Evolutionary conservation across 2,888 invertebrate genomes (phyloP), one percentile per base, ranked within the genome.

Genomic region (Caenorhabditis sp.): DNA sequence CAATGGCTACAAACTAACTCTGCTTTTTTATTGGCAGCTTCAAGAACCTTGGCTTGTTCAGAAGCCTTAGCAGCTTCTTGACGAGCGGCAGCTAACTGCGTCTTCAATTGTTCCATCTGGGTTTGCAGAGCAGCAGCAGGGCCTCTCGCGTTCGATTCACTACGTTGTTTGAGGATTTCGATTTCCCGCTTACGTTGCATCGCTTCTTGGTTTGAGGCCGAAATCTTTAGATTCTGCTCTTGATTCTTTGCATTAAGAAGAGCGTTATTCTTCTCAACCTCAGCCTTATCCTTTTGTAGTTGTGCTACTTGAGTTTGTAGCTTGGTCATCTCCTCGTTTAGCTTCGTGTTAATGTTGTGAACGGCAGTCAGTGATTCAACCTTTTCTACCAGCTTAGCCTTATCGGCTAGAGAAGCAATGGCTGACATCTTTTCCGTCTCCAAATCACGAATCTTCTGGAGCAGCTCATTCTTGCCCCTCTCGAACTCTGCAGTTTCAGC

Each of bases 401-500:
- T 78, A 11, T 84, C 85, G 1, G 71, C 50, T 5, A 82, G 56
- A 5, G 79, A 60, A 32, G 71, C 82, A 2, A 78, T 58, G 0
- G 68, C 76, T 0, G 77, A 62, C n/a, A 71, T 65, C 13, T 71
- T 64, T 22, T 82, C 84, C 18, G 74, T 65, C 24, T 84, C 79
- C 44, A 86, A 51, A 22, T 78, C 78, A 1, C 82, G 79, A 58
- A 83, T 70, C 20, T 77, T 71, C 9, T 53, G 44, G 6, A 83
- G 37, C 11, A 86, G 64, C 28, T 79, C 71, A 32, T 76, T 72
- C 20, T 68, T 69, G 24, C 77, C 74, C 40, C 35, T 40, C 32
- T 80, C 77, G 32, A 67, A 74, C 58, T 85, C 85, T 0, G 77
- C 67, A 1, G 81, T 79, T 37, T 87, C 85, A 5, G 85, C 82